Base-by-base conservation (phyloP, 2,888 invertebrate genomes). In the Lycaena phlaeas region DNA sequence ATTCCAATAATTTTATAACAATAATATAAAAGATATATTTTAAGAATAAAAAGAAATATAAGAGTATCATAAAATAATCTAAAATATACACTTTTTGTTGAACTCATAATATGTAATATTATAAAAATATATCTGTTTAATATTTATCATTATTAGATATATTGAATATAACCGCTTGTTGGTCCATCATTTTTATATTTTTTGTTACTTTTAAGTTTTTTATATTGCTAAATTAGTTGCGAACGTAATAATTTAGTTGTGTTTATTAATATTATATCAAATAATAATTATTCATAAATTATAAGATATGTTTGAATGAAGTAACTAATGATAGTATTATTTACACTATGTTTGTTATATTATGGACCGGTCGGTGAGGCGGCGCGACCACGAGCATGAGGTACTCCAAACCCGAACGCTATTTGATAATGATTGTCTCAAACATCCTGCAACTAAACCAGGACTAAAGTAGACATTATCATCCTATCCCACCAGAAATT, bases 21-120 rank as follows among this genome's bases (percentile, higher is more conserved):
- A n/a, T 10, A n/a, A n/a, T 12, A 29, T 29, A 22, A 34, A 34
- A 34, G 12, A 34, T 34, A 22, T 34, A 34, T 22, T 34, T 34
- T 34, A n/a, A 34, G 34, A 34, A 4, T 34, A 18, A 17, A 34
- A 30, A 15, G 30, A 30, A 15, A 10, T 30, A 30, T 30, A 30
- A 30, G 15, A 15, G 15, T 30, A 30, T 14, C 4, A 15, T 30
- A 30, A n/a, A n/a, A n/a, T n/a, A n/a, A n/a, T n/a, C n/a, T n/a
- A n/a, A n/a, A n/a, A n/a, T n/a, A n/a, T n/a, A n/a, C n/a, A n/a
- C n/a, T n/a, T n/a, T n/a, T n/a, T n/a, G n/a, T n/a, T n/a, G n/a
- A 22, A 22, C 22, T 22, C 5, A 6, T 22, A 22, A 22, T 22
- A 5, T 22, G 22, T 22, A 7, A 22, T 18, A 18, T 18, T 18